Conservation (phyloP, 1,140 invertebrate species). For the Phortica variegata region DNA sequence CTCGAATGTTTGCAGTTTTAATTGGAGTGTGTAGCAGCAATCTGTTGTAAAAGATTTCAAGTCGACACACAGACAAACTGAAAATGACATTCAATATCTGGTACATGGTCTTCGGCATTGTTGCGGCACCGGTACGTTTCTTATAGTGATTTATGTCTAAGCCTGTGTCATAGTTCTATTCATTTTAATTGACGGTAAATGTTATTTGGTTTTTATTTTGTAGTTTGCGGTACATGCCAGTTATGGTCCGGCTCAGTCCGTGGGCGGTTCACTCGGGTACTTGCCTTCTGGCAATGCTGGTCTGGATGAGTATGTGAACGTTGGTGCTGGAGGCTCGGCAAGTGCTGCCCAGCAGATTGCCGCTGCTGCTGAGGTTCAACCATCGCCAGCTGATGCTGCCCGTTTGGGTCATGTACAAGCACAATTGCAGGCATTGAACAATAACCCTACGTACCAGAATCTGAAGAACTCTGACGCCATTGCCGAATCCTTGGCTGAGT, state of each 20-base stretch:
- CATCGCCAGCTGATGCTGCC: slow-evolving; percentile 35
- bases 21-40: slow-evolving; percentile 44
- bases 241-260: slow-evolving; percentile 26
- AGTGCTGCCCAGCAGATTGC: slow-evolving; percentile 35
- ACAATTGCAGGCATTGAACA: slow-evolving; percentile 44
- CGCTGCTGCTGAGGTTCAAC: slow-evolving; percentile 42
- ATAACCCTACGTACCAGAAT: slow-evolving; percentile 45
- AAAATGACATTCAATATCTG: slow-evolving; percentile 46
- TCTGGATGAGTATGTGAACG: slow-evolving; percentile 48
- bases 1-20: too few relatives aligned
- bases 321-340: slow-evolving; percentile 36
- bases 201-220: background rate
- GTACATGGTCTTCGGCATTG: slow-evolving; percentile 48
- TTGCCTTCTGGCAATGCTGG: slow-evolving; percentile 29
- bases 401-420: slow-evolving; percentile 44
- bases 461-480: slow-evolving; percentile 51
- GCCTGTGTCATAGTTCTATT: background rate
- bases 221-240: slow-evolving; percentile 40
- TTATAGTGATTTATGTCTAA: background rate
- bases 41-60: slow-evolving; percentile 22
- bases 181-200: background rate
- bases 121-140: slow-evolving; percentile 48
- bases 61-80: slow-evolving; percentile 17
- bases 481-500: slow-evolving; percentile 45
- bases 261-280: slow-evolving; percentile 18